Evolutionary conservation across 2,888 invertebrate genomes (phyloP).

Genomic region (Synanthedon tipuliformis): DNA sequence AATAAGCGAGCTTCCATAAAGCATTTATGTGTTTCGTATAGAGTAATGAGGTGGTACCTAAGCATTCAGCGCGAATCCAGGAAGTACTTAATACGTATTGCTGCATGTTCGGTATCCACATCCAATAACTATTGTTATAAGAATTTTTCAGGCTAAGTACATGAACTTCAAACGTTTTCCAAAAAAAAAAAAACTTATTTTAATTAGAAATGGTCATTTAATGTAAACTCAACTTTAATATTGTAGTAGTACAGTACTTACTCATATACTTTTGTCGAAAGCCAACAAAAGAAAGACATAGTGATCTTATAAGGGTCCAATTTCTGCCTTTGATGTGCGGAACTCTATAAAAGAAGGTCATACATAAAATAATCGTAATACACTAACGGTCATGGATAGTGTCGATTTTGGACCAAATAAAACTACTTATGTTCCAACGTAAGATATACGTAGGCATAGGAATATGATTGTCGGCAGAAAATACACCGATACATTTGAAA

Average conservation of each 20-base stretch:
- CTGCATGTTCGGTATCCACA: not conserved
- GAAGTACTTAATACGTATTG: slow-evolving; percentile 15
- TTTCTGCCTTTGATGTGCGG: no score
- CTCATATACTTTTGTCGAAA: no score
- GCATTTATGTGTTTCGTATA: slow-evolving; percentile 5
- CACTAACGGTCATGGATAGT: slow-evolving; percentile 44
- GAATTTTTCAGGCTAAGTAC: no score
- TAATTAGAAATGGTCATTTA: no score
- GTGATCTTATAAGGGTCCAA: no score
- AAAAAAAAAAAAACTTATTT: no score
- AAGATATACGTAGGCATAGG: slow-evolving; percentile 2
- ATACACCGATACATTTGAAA: slow-evolving; percentile 25
- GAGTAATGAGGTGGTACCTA: slow-evolving; percentile 21
- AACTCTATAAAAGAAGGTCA: no score
- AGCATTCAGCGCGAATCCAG: slow-evolving; percentile 16
- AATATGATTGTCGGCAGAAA: slow-evolving; percentile 3
- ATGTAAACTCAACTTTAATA: no score
- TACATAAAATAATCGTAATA: slow-evolving; percentile 37
- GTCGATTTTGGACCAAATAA: slow-evolving; percentile 37
- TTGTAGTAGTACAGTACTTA: no score
- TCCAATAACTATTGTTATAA: no score
- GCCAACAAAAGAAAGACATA: no score
- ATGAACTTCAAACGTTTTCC: no score
- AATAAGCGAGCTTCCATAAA: slow-evolving; percentile 8
- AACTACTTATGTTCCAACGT: slow-evolving; percentile 25